A percentile compares a stretch with the other conserved stretches of the same genome.
These are phyloP conservation scores for Stenodera caucasica DNA, from an alignment of 2,888 invertebrate genomes.

Conservation along the genomic window DNA sequence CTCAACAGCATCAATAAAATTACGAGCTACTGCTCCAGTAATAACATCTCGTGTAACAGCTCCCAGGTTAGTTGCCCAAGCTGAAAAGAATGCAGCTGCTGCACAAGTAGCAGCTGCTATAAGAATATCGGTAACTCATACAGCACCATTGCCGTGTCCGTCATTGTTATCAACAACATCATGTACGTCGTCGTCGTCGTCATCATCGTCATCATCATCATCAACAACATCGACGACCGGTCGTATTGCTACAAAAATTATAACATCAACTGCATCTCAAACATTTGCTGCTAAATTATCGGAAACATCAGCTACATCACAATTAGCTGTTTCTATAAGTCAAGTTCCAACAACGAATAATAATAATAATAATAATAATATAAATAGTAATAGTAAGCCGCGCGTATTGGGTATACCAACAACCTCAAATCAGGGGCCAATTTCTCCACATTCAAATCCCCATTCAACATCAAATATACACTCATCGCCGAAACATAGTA, in stretches of 20 bases:
- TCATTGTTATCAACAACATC: not conserved
- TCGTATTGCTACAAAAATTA: conserved; percentile 35
- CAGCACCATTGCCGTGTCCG: conserved; percentile 42
- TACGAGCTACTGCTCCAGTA: conserved; percentile 43
- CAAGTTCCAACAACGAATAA: conserved; percentile 24
- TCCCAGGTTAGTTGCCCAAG: conserved; percentile 62
- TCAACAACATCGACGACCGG: conserved; percentile 8
- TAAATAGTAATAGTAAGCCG: conserved; percentile 10
- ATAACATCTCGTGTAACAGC: conserved; percentile 46
- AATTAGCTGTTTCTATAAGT: conserved; percentile 33
- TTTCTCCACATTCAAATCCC: conserved; percentile 44
- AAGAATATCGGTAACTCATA: conserved; percentile 27
- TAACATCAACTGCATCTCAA: conserved; percentile 58
- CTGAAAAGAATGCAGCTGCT: conserved; percentile 56
- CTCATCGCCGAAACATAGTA: conserved; percentile 43
- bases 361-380: not conserved
- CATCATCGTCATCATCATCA: conserved; percentile 15
- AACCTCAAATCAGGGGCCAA: conserved; percentile 40
- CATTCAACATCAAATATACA: conserved; percentile 36
- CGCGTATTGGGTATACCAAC: conserved; percentile 31
- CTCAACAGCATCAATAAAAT: conserved; percentile 36
- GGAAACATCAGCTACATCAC: conserved; percentile 48
- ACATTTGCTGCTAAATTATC: conserved; percentile 76
- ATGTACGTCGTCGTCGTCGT: conserved; percentile 11
- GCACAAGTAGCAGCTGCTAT: conserved; percentile 16